Percentiles rank a stretch among this genome's conserved stretches.
phyloP scores from a whole-genome alignment of 2,113 vertebrate species.

The Diadophis punctatus region DNA sequence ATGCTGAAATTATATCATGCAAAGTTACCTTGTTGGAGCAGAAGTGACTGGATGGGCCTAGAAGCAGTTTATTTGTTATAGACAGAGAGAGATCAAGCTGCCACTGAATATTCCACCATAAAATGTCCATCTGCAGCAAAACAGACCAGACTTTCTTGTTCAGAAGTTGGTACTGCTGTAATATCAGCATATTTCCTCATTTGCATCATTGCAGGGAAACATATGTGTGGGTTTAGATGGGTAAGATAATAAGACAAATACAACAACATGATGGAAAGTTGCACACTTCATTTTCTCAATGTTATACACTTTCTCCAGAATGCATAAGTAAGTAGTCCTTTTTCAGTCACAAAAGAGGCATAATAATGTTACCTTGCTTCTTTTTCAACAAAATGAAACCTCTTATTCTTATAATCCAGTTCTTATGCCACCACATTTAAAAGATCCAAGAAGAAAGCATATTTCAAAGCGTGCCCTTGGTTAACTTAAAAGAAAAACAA shows the following conservation, averaged over 20 bases:
- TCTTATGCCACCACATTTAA: constrained; percentile 21
- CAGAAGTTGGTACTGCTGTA: neutral
- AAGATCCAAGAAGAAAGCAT: neutral
- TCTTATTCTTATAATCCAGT: constrained; percentile 51
- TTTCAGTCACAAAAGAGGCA: neutral
- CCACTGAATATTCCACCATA: neutral
- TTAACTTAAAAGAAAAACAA: neutral
- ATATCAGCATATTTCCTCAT: neutral
- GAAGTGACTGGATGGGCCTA: neutral
- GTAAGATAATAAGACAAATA: neutral
- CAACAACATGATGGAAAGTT: neutral
- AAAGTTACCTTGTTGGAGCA: neutral
- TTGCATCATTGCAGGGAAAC: neutral
- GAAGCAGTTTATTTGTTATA: neutral
- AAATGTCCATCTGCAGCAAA: neutral
- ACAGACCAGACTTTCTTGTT: neutral
- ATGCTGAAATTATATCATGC: neutral
- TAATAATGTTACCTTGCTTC: constrained; percentile 2
- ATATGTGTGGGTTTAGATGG: neutral
- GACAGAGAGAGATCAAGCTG: neutral
- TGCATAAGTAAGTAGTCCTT: neutral
- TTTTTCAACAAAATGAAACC: constrained; percentile 33
- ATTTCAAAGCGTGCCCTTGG: constrained; percentile 25
- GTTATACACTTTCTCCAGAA: neutral
- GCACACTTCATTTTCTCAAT: neutral